Percentiles rank a stretch among this genome's conserved stretches.
phyloP scores from a whole-genome alignment of 1,140 invertebrate species.

The Antheraea mylitta region DNA sequence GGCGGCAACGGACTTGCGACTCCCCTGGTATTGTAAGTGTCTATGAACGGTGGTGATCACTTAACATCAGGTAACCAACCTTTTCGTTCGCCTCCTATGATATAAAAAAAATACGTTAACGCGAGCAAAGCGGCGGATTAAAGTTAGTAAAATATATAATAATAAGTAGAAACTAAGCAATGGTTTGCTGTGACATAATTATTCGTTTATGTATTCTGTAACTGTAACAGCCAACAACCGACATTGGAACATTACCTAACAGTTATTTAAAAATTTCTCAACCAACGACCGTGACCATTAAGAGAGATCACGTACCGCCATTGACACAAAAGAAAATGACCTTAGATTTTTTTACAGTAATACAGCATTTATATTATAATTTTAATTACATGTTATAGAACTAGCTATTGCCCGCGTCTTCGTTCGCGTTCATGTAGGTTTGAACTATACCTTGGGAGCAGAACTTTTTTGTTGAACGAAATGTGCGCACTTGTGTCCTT shows the following conservation, averaged over 20 bases:
- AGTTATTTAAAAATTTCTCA: constrained; percentile 7
- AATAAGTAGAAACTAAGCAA: not conserved
- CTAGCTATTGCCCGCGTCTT: too few species aligned
- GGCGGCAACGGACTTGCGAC: too few species aligned
- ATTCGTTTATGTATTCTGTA: constrained; percentile 1
- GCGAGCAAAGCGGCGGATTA: too few species aligned
- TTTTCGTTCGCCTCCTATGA: too few species aligned
- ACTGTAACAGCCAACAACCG: not conserved
- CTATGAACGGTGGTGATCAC: too few species aligned
- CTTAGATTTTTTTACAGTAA: not conserved
- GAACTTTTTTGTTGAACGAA: too few species aligned
- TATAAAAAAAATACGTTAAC: too few species aligned
- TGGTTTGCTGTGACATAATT: not conserved
- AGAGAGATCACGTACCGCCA: constrained; percentile 13
- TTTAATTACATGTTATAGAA: not conserved
- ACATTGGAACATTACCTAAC: constrained; percentile 9
- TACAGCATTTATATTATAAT: not conserved
- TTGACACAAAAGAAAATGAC: constrained; percentile 12
- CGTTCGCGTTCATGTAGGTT: too few species aligned
- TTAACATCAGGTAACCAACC: too few species aligned
- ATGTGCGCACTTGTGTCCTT: too few species aligned
- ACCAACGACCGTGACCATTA: constrained; percentile 6
- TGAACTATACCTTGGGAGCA: too few species aligned
- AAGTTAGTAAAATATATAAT: not conserved
- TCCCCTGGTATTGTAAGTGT: too few species aligned